Evolutionary conservation across 2,113 vertebrate genomes (phyloP).

Genomic region (Tamias sibiricus): DNA sequence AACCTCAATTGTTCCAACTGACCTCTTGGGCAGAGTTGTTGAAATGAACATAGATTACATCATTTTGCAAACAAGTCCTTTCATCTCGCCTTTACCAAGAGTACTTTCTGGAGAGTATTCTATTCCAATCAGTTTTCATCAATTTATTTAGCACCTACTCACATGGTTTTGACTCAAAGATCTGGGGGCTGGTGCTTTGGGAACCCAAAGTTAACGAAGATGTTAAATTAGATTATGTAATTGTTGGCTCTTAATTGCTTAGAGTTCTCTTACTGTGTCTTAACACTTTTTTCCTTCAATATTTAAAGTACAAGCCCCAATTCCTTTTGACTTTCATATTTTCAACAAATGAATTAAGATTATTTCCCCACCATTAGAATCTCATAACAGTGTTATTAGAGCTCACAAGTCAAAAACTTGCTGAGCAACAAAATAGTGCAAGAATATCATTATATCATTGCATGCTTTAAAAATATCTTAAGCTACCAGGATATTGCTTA

Average conservation of each 20-base stretch:
- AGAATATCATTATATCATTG: background rate
- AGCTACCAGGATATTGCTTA: background rate
- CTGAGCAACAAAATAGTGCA: background rate
- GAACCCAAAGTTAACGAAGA: constrained; percentile 56
- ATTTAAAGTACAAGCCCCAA: constrained; percentile 57
- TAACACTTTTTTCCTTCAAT: background rate
- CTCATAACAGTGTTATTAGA: background rate
- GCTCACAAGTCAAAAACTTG: constrained; percentile 34
- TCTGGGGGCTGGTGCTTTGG: background rate
- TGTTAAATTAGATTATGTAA: constrained; percentile 51
- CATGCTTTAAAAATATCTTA: background rate
- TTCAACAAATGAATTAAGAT: constrained; percentile 49
- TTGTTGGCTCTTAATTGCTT: constrained; percentile 46
- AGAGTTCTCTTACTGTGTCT: background rate
- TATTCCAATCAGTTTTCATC: constrained; percentile 63
- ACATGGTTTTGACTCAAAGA: constrained; percentile 42
- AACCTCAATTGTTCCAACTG: constrained; percentile 37
- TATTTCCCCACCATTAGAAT: constrained; percentile 20
- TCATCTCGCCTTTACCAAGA: background rate
- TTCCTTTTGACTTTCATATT: constrained; percentile 38
- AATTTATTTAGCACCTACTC: constrained; percentile 68
- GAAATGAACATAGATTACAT: constrained; percentile 46
- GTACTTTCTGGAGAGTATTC: constrained; percentile 21
- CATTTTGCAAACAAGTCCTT: background rate
- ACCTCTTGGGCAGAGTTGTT: background rate